Percentiles rank a stretch among this genome's conserved stretches.
Evolutionary conservation across 2,113 vertebrate genomes (phyloP).

Genomic region (Colius striatus): DNA sequence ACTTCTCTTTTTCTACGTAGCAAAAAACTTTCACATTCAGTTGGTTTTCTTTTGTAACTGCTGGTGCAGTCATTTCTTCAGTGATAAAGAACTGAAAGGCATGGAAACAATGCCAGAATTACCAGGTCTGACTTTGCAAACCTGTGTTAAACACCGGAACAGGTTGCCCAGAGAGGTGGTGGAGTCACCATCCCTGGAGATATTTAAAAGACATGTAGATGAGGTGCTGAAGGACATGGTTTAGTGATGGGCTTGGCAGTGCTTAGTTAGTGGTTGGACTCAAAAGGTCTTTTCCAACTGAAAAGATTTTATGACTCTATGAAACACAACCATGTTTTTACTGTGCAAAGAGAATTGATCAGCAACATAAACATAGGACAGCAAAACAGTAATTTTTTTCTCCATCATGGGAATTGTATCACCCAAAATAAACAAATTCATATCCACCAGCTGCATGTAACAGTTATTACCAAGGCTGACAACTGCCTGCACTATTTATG

Average conservation of each 20-base stretch:
- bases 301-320: not conserved
- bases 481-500: not conserved
- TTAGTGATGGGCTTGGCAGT: no score
- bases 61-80: not conserved
- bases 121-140: not conserved
- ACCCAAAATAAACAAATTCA: constrained; percentile 53
- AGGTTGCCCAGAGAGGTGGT: no score
- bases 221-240: no score
- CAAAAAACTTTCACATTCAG: not conserved
- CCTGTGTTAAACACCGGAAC: no score
- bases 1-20: not conserved
- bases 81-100: not conserved
- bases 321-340: not conserved
- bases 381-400: constrained; percentile 44
- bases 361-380: not conserved
- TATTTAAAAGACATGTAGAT: no score
- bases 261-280: no score
- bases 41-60: not conserved
- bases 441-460: not conserved
- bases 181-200: not conserved
- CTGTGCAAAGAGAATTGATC: not conserved
- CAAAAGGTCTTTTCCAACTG: no score
- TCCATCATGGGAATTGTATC: not conserved
- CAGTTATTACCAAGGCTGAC: not conserved
- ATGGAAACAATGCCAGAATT: not conserved